phyloP scores from a whole-genome alignment of 1,140 invertebrate species.

The Capitella teleta region DNA sequence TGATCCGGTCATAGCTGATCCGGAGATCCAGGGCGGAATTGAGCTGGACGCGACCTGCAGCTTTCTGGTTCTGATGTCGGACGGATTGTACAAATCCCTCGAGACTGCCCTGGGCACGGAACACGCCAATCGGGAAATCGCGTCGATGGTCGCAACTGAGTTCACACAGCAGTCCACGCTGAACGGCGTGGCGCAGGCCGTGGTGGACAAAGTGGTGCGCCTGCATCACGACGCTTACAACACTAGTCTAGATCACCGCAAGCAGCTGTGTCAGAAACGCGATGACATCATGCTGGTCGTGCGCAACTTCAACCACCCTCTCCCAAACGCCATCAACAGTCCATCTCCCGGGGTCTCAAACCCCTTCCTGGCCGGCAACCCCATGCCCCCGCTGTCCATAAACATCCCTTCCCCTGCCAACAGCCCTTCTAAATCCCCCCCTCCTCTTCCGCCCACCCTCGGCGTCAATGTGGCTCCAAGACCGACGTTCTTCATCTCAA shows the following conservation, averaged over 20 bases:
- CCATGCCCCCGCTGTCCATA: neutral
- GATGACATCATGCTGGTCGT: constrained; percentile 76
- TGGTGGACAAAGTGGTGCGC: constrained; percentile 71
- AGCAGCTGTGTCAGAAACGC: constrained; percentile 44
- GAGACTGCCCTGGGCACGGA: constrained; percentile 63
- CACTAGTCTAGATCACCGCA: constrained; percentile 19
- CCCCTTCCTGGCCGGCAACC: neutral
- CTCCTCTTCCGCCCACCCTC: neutral
- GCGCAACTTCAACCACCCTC: constrained; percentile 71
- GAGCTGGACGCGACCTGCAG: constrained; percentile 65
- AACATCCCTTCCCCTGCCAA: neutral
- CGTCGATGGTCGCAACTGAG: constrained; percentile 44
- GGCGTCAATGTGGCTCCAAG: no score
- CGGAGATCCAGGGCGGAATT: constrained; percentile 69
- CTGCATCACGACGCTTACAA: constrained; percentile 72
- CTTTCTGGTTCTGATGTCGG: constrained; percentile 75
- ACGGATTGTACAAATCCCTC: constrained; percentile 70
- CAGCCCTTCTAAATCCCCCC: neutral
- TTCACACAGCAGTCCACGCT: constrained; percentile 69
- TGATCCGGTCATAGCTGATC: constrained; percentile 72
- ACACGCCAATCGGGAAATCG: constrained; percentile 33
- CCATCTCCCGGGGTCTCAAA: constrained; percentile 6
- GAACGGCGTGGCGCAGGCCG: constrained; percentile 71
- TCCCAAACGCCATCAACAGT: constrained; percentile 49
- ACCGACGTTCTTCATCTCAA: no score